phyloP scores from a whole-genome alignment of 2,113 vertebrate genomes.

The Polypterus senegalus region DNA sequence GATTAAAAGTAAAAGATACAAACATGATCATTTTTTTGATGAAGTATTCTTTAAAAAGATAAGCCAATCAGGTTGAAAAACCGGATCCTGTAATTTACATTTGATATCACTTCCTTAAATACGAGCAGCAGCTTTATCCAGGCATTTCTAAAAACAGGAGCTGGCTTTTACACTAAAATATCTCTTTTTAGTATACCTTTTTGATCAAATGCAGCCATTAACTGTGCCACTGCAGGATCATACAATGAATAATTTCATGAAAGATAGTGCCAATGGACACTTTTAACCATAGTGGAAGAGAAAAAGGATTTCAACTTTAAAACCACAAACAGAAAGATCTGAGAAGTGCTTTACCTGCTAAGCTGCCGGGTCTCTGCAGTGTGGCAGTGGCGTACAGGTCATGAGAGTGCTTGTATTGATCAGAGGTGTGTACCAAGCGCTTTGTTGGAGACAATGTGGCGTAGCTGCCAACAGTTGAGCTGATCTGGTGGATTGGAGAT shows the following conservation, averaged over 20 bases:
- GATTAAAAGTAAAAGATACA: background rate
- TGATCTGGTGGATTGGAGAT: constrained; percentile 86
- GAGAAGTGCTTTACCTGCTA: constrained; percentile 64
- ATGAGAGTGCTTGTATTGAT: constrained; percentile 92
- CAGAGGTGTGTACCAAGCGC: constrained; percentile 80
- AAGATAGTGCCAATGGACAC: no score
- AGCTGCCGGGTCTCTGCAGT: constrained; percentile 85
- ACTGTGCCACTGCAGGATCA: no score
- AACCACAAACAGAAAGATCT: background rate
- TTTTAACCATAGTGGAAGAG: no score
- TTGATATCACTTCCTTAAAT: no score
- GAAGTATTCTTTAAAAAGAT: background rate
- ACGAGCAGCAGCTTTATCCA: no score
- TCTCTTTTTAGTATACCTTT: no score
- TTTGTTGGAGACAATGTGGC: constrained; percentile 92
- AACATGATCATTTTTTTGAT: background rate
- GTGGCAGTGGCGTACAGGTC: constrained; percentile 89
- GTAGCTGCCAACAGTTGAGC: constrained; percentile 86
- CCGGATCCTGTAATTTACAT: background rate
- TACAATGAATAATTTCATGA: no score
- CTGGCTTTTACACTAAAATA: no score
- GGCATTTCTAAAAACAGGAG: no score
- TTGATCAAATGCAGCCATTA: no score
- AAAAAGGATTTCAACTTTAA: no score
- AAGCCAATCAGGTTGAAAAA: background rate